Percentiles rank a stretch among this genome's conserved stretches.
Conservation (phyloP, 2,113 vertebrate genomes). For the Paramormyrops kingsleyae region DNA sequence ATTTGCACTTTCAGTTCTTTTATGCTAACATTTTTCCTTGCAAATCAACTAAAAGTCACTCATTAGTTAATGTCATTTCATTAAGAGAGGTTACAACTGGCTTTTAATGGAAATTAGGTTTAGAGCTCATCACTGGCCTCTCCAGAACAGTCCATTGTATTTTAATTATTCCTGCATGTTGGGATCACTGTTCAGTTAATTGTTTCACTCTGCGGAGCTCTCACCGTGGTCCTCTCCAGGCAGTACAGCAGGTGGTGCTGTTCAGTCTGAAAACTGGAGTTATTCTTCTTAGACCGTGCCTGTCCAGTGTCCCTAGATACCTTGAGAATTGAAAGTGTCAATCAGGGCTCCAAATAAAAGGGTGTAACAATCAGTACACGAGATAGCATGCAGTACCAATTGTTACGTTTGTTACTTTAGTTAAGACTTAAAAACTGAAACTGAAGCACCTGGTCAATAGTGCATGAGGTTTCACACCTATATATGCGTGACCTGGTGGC, state of each 20-base stretch:
- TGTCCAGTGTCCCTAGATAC: background rate
- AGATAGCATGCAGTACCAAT: background rate
- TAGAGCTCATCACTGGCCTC: background rate
- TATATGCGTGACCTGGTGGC: background rate
- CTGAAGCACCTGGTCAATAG: background rate
- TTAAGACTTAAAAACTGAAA: background rate
- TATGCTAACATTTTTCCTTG: background rate
- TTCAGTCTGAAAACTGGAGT: background rate
- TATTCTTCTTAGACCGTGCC: background rate
- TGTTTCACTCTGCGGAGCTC: constrained; percentile 8
- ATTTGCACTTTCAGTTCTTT: background rate
- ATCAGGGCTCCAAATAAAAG: background rate
- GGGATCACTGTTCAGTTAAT: background rate
- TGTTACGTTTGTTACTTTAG: background rate
- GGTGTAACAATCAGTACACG: background rate
- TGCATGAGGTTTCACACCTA: background rate
- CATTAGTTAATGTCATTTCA: background rate
- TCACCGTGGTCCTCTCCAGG: constrained; percentile 15
- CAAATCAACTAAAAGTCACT: background rate
- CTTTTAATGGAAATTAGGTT: background rate
- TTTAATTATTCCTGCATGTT: background rate
- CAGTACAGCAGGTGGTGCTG: constrained; percentile 14
- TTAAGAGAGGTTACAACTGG: background rate
- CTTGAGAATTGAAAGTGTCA: background rate
- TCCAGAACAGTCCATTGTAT: background rate